Evolutionary conservation across 1,140 invertebrate genomes (phyloP), one percentile per base, ranked within the genome.

Genomic region (Pissodes strobi): DNA sequence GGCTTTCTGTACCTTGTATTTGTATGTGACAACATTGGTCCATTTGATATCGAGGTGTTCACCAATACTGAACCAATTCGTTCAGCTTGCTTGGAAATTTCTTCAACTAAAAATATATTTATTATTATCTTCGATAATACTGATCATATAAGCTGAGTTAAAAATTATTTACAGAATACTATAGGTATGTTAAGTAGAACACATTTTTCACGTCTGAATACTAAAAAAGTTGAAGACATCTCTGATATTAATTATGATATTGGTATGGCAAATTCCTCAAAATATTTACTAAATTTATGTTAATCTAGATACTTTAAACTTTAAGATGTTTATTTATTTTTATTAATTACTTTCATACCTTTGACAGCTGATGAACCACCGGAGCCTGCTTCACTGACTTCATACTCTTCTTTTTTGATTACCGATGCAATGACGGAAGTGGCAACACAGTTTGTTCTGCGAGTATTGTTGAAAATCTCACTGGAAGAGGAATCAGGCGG

Each of bases 51-150:
- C 41, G 74, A 73, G 3, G 76, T 66, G 15, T 73, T 76, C 8
- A 78, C 76, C 64, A 78, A 69, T 53, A 78, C 76, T 64, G 75
- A 74, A 60, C 76, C 72, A 30, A 76, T 68, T 49, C 76, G 64
- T 62, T 74, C 74, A 15, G 45, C 57, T 21, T 52, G 38, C 56
- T 72, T 75, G 4, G 61, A 13, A 3, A 10, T 12, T 59, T 64
- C 49, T 55, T 72, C 69, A 64, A 10, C 70, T 71, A 53, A 21
- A 70, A 68, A 46, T 43, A 49, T 12, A n/a, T n/a, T n/a, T n/a
- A n/a, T n/a, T n/a, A n/a, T n/a, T n/a, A n/a, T n/a, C n/a, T n/a
- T n/a, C 41, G 48, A 59, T 39, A 18, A 2, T 39, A 8, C n/a
- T n/a, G n/a, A n/a, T n/a, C n/a, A n/a, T n/a, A n/a, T n/a, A n/a